Evolutionary conservation across 2,113 vertebrate species (phyloP), one percentile per base, ranked within the genome.

Genomic region (Trogon melanurus): DNA sequence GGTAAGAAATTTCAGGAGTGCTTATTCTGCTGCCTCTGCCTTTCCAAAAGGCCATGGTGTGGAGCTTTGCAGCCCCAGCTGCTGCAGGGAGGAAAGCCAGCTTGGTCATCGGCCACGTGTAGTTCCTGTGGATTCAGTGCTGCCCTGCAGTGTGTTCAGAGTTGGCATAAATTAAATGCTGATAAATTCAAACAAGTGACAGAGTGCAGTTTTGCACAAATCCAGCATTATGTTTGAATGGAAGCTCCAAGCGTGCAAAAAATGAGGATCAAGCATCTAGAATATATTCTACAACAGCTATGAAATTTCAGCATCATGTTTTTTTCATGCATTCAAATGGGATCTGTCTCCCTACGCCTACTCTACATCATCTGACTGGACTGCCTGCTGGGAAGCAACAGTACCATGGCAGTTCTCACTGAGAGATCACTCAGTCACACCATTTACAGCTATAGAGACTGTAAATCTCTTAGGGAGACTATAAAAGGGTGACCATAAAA

Each of bases 291-390:
- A 79, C 95, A 96, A 93, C 92, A 89, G 83, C 93, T 96, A 97
- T 95, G 88, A 96, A 95, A 97, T 95, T 95, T 96, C 88, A 94
- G 95, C 85, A 96, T 96, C 93, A 93, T 97, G 95, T 95, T 97
- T 97, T 94, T 96, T 96, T 97, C 93, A 97, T 97, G 96, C 95
- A 94, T 96, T 97, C 94, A 97, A 97, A 97, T 94, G 85, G 95
- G 91, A 97, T 96, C 94, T 96, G 94, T 89, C 91, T 96, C 70
- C 71, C 89, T 91, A 47, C 2, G 73, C 91, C 91, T 96, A 80
- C 72, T 92, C 92, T 70, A 85, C 92, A 87, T 88, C 95, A 95
- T 96, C 96, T 79, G 90, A 91, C 92, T 89, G 89, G 91, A 95
- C 95, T 97, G 93, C 95, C 96, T 97, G 95, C 95, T 96, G 96